phyloP scores from a whole-genome alignment of 2,888 invertebrate genomes.

The Rotaria socialis region DNA sequence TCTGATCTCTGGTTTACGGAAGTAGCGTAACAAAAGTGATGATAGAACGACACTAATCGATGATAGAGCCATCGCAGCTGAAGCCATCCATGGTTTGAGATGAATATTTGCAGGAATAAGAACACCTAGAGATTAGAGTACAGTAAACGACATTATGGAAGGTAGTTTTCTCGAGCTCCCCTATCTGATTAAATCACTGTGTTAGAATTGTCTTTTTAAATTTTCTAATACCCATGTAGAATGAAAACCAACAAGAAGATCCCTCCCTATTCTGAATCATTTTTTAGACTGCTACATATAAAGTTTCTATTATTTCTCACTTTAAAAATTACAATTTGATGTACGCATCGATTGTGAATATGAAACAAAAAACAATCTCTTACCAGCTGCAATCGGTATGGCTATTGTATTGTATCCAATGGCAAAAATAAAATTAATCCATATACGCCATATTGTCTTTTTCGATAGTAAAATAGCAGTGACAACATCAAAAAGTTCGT shows the following conservation, averaged over 20 bases:
- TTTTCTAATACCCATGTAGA: background rate
- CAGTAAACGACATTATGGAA: background rate
- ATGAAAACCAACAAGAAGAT: background rate
- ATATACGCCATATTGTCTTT: slow-evolving; percentile 78
- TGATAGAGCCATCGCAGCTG: slow-evolving; percentile 95
- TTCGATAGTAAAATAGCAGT: slow-evolving; percentile 85
- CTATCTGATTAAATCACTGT: too few species aligned
- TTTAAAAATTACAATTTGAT: too few species aligned
- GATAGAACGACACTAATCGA: slow-evolving; percentile 95
- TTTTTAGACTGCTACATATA: too few species aligned
- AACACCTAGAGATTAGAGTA: background rate
- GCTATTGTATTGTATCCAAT: slow-evolving; percentile 91
- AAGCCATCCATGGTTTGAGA: slow-evolving; percentile 94
- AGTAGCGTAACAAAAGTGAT: slow-evolving; percentile 83
- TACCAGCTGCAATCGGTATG: slow-evolving; percentile 90
- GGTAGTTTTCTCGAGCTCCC: too few species aligned
- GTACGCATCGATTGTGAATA: too few species aligned
- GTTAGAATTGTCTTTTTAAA: too few species aligned
- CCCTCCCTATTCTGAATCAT: too few species aligned
- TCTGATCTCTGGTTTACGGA: slow-evolving; percentile 50
- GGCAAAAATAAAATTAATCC: slow-evolving; percentile 90
- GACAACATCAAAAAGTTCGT: slow-evolving; percentile 90
- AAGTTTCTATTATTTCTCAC: too few species aligned
- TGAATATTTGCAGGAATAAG: slow-evolving; percentile 60
- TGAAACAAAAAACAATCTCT: too few species aligned